Conservation (phyloP, 2,113 vertebrate species). For the Daphoenositta chrysoptera region DNA sequence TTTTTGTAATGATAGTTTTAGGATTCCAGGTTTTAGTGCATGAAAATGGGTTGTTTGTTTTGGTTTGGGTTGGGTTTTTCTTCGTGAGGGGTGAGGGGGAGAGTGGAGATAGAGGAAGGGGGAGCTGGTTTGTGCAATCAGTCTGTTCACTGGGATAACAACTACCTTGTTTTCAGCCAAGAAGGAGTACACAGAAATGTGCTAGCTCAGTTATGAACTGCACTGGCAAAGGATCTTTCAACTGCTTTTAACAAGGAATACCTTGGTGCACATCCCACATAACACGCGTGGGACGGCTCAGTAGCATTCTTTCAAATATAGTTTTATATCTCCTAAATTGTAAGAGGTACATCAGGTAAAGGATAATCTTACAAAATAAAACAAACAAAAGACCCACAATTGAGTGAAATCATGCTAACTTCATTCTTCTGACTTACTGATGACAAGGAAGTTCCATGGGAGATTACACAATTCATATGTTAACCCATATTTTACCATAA, state of each 20-base stretch:
- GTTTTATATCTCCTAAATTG: neutral
- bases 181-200: neutral
- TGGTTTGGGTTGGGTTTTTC: neutral
- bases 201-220: neutral
- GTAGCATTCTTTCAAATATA: neutral
- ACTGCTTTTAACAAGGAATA: neutral
- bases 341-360: neutral
- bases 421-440: neutral
- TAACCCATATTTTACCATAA: neutral
- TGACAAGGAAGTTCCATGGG: neutral
- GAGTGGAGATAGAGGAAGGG: neutral
- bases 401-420: neutral
- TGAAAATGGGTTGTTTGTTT: neutral
- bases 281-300: neutral
- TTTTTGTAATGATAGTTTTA: neutral
- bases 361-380: neutral
- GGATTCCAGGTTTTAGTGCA: neutral
- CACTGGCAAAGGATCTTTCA: neutral
- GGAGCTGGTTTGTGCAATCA: neutral
- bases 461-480: neutral
- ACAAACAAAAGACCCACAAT: rapidly evolving
- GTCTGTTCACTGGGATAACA: neutral
- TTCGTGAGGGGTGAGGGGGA: rapidly evolving
- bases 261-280: neutral
- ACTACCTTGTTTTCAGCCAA: neutral